Evolutionary conservation across 2,113 vertebrate genomes (phyloP).

Genomic region (Rhodinocichla rosea): DNA sequence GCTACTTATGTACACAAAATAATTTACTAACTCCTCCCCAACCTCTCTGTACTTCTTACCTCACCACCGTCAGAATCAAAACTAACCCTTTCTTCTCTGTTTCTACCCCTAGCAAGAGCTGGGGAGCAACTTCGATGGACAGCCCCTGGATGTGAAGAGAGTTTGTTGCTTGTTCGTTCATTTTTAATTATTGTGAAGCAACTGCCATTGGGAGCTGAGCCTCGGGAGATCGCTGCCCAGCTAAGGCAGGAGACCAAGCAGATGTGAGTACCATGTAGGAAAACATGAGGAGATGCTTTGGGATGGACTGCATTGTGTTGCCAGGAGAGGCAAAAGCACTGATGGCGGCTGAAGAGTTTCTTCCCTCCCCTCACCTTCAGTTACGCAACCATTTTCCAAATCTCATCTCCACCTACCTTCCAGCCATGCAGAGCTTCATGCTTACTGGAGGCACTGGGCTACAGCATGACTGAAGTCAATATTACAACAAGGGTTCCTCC

Average conservation of each 20-base stretch:
- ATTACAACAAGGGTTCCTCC: neutral
- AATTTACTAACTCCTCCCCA: neutral
- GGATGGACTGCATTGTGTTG: neutral
- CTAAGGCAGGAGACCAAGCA: neutral
- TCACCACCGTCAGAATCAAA: neutral
- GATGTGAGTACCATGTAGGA: neutral
- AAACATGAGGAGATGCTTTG: neutral
- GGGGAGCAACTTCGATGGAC: neutral
- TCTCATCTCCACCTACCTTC: neutral
- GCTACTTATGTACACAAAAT: neutral
- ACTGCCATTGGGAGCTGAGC: neutral
- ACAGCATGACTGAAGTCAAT: neutral
- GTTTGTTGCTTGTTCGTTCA: neutral
- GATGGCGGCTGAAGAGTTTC: rapidly evolving
- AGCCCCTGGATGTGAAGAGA: neutral
- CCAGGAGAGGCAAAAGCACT: neutral
- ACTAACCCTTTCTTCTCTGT: neutral
- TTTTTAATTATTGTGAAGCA: neutral
- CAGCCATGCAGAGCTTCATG: neutral
- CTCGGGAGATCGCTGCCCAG: rapidly evolving
- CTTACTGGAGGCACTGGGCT: neutral
- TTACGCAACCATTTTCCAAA: neutral
- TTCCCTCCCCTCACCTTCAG: neutral
- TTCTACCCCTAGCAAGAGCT: neutral
- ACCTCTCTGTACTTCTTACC: neutral